A percentile compares a stretch with the other conserved stretches of the same genome.
These are phyloP conservation scores for Eutolmus rufibarbis DNA, from an alignment of 2,888 invertebrate genomes.

Conservation along the genomic window DNA sequence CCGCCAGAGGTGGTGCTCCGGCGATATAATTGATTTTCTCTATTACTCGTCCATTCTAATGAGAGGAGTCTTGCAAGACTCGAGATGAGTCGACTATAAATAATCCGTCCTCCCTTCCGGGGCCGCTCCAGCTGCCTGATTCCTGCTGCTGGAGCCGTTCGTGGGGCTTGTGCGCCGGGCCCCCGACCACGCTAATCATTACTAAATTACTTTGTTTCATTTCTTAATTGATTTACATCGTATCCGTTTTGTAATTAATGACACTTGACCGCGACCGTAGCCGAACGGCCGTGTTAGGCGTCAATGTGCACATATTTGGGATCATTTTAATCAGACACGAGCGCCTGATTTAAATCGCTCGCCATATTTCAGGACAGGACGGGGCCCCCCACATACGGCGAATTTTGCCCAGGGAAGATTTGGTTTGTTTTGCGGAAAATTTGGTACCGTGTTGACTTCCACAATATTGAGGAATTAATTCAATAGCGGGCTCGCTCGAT, in stretches of 20 bases:
- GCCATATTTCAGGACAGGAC: background rate
- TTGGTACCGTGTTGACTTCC: background rate
- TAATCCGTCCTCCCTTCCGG: background rate
- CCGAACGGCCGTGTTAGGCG: constrained; percentile 22
- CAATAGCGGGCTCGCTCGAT: background rate
- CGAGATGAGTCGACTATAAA: constrained; percentile 29
- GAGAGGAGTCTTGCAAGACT: constrained; percentile 19
- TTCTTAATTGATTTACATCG: constrained; percentile 47
- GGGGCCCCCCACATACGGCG: background rate
- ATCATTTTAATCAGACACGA: constrained; percentile 26
- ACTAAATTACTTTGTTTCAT: constrained; percentile 46
- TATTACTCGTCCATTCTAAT: constrained; percentile 30
- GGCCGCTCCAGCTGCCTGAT: background rate
- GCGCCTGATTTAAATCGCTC: constrained; percentile 5
- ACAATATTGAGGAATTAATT: constrained; percentile 28
- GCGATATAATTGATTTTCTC: constrained; percentile 23
- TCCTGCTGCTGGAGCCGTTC: background rate
- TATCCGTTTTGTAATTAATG: constrained; percentile 45
- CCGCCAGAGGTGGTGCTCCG: background rate
- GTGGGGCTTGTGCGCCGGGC: background rate
- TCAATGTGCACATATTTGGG: constrained; percentile 29
- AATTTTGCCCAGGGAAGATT: background rate
- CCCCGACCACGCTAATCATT: constrained; percentile 43
- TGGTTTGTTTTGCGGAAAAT: constrained; percentile 20
- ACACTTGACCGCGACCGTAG: constrained; percentile 41